A percentile compares a stretch with the other conserved stretches of the same genome.
Evolutionary conservation across 37 sponge, comb jelly and placozoan genomes (phyloP).

Genomic region (Hexactinellida sp.): DNA sequence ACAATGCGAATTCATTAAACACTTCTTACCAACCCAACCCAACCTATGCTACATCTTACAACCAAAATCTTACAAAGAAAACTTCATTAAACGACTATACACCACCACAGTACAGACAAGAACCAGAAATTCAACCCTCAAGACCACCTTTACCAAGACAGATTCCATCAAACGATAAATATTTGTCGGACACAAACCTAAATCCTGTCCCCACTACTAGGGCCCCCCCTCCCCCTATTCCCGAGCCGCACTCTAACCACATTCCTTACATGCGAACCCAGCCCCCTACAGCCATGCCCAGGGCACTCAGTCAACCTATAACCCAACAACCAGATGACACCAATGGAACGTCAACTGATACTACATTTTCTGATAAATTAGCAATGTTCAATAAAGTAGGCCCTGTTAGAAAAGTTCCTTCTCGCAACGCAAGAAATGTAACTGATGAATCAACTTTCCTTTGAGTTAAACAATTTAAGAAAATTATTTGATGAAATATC

Average conservation of each 20-base stretch:
- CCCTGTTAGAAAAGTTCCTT: neutral
- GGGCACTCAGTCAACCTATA: neutral
- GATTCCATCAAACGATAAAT: neutral
- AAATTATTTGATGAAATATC: neutral
- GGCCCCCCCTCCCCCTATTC: neutral
- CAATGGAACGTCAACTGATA: neutral
- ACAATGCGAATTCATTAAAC: neutral
- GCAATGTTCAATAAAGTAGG: neutral
- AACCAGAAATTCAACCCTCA: neutral
- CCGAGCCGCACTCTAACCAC: neutral
- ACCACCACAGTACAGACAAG: neutral
- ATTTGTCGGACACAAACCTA: neutral
- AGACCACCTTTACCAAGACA: neutral
- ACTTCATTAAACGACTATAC: neutral
- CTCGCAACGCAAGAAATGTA: neutral
- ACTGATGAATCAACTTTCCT: neutral
- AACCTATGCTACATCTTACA: neutral
- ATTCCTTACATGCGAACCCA: neutral
- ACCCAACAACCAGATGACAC: neutral
- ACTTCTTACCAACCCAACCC: neutral
- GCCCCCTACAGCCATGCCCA: neutral
- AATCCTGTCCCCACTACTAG: neutral
- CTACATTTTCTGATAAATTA: neutral
- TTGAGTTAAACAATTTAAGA: neutral
- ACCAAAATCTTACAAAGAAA: too few relatives aligned